These are phyloP conservation scores for Drosophila ogumai DNA, from an alignment of 1,140 invertebrate genomes.

Conservation along the genomic window DNA sequence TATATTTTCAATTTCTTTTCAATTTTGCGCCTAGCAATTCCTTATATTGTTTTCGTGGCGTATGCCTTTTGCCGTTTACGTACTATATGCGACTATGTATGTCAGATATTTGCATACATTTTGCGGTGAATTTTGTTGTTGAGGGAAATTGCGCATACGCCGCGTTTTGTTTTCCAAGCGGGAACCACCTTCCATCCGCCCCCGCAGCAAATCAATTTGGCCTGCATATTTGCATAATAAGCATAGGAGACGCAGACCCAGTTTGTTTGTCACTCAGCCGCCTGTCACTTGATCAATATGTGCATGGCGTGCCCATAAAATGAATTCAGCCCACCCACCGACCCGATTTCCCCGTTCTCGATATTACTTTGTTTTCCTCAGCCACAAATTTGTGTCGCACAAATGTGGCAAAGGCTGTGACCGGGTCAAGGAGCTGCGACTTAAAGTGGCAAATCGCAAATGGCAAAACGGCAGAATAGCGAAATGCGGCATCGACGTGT, in stretches of 20 bases:
- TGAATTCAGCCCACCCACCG: constrained; percentile 22
- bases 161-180: constrained; percentile 74
- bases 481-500: constrained; percentile 39
- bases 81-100: constrained; percentile 11
- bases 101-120: constrained; percentile 79
- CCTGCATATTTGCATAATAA: constrained; percentile 80
- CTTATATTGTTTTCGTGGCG: constrained; percentile 77
- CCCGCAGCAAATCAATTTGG: constrained; percentile 68
- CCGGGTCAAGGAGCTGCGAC: constrained; percentile 65
- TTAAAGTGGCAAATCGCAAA: constrained; percentile 63
- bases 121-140: constrained; percentile 51
- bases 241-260: constrained; percentile 55
- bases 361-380: constrained; percentile 76
- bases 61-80: constrained; percentile 45
- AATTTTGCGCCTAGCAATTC: constrained; percentile 71
- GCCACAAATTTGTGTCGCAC: constrained; percentile 69
- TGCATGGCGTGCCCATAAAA: constrained; percentile 80
- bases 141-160: constrained; percentile 75
- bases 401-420: constrained; percentile 61
- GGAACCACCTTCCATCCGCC: constrained; percentile 17
- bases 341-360: background rate
- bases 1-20: constrained; percentile 66
- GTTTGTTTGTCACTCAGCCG: constrained; percentile 80
- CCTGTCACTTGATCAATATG: constrained; percentile 82
- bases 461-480: constrained; percentile 20